phyloP scores from a whole-genome alignment of 2,888 invertebrate species.

The Homarus gammarus region DNA sequence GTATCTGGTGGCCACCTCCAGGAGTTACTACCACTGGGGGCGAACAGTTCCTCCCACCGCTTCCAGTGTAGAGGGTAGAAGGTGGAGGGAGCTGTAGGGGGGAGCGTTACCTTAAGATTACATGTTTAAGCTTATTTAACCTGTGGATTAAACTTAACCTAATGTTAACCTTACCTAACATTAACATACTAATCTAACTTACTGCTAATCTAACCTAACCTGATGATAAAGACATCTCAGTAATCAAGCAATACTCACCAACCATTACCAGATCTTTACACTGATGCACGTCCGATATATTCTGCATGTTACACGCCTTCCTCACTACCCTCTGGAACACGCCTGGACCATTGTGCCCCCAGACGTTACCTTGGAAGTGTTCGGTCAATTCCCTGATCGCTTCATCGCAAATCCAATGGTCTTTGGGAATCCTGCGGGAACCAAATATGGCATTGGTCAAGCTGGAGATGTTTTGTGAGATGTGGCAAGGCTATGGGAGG shows the following conservation, averaged over 20 bases:
- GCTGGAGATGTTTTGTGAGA: too few relatives aligned
- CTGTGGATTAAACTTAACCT: neutral
- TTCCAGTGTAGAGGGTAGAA: slow-evolving; percentile 56
- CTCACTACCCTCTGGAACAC: neutral
- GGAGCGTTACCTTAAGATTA: too few relatives aligned
- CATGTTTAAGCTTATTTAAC: neutral
- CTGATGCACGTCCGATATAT: neutral
- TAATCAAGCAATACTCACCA: neutral
- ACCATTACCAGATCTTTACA: neutral
- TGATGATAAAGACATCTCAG: neutral
- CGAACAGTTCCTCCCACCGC: slow-evolving; percentile 40
- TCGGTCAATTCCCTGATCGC: slow-evolving; percentile 9
- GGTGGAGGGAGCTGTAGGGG: slow-evolving; percentile 21
- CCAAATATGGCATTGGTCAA: too few relatives aligned
- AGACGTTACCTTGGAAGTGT: slow-evolving; percentile 25
- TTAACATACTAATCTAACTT: too few relatives aligned
- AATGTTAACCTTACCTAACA: too few relatives aligned
- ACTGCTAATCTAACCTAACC: too few relatives aligned
- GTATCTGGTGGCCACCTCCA: slow-evolving; percentile 36
- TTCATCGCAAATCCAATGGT: slow-evolving; percentile 51
- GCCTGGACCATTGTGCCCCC: slow-evolving; percentile 51
- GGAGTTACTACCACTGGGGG: neutral
- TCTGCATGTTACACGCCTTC: neutral
- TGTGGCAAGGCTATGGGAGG: too few relatives aligned
- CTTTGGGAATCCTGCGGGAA: neutral